phyloP scores from a whole-genome alignment of 2,888 invertebrate species.

The Spodoptera exigua region DNA sequence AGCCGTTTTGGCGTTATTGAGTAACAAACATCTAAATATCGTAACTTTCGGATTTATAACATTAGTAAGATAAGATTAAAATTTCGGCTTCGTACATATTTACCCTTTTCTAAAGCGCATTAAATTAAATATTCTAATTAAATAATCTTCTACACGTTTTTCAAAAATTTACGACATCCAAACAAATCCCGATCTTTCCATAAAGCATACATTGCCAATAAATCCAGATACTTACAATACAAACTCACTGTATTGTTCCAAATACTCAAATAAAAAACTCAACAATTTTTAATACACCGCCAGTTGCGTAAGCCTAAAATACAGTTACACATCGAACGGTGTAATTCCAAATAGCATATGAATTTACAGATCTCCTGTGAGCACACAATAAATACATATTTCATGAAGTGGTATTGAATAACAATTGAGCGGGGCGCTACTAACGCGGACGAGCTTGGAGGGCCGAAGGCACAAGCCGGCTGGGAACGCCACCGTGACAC shows the following conservation, averaged over 20 bases:
- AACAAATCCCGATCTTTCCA: conserved; percentile 11
- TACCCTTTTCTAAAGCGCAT: too few species aligned
- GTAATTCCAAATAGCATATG: conserved; percentile 63
- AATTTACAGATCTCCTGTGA: conserved; percentile 64
- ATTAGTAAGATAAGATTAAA: too few species aligned
- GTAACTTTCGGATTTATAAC: too few species aligned
- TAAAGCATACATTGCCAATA: conserved; percentile 9
- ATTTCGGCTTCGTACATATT: too few species aligned
- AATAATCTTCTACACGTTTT: too few species aligned
- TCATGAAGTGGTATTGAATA: conserved; percentile 84
- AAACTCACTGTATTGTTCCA: conserved; percentile 13
- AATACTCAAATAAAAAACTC: conserved; percentile 32
- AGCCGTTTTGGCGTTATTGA: too few species aligned
- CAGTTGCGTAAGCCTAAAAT: conserved; percentile 50
- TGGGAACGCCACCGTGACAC: conserved; percentile 66
- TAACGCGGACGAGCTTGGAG: conserved; percentile 37
- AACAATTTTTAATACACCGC: conserved; percentile 61
- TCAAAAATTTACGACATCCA: conserved; percentile 1
- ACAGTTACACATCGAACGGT: conserved; percentile 34
- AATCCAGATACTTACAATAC: conserved; percentile 7
- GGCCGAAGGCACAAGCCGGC: conserved; percentile 35
- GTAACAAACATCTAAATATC: too few species aligned
- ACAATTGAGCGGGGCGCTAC: conserved; percentile 67
- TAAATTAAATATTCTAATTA: too few species aligned
- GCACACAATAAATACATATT: conserved; percentile 81